Base-by-base conservation (phyloP, 1,140 invertebrate species). In the Chlorops oryzae region DNA sequence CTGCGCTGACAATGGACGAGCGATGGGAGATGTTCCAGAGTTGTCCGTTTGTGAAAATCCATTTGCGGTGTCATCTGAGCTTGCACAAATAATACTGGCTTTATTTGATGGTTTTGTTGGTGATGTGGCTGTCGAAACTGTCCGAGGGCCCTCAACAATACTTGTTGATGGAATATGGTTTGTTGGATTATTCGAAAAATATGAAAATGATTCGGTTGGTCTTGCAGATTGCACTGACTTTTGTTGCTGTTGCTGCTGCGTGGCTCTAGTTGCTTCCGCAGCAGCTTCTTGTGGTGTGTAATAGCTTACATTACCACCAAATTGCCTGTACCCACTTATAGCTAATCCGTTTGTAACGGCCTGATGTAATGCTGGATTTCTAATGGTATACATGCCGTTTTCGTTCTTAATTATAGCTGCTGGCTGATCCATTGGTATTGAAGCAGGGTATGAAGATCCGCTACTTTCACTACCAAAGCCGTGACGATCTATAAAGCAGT, bases 331-430 rank as follows among this genome's bases (percentile, higher is more conserved):
- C 7, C 61, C 60, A n/a, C 63, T 61, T 54, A 63, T 56, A 6
- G 60, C 56, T 28, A 69, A 39, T 4, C 63, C 64, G 56, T 61
- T 72, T 15, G 67, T 64, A 7, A 70, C 67, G 2, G 69, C 70
- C 44, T 69, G 67, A 48, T 72, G 70, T 37, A 72, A 40, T 10
- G 65, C 66, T 0, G 86, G 85, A 73, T 86, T 88, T 13, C 87
- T 74, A 27, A 89, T 90, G 0, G 87, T 89, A 32, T 87, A 87
- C 85, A 88, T 89, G 10, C 82, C 82, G 57, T 84, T 83, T 54
- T 83, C 82, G 38, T 81, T 80, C 57, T 82, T 83, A 59, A 84
- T 83, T 50, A 85, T 85, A 1, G 82, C 80, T 2, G 82, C 81
- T 1, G 75, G 63, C 51, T 68, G 65, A 55, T 73, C 69, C 54